A percentile compares a stretch with the other conserved stretches of the same genome.
These are phyloP conservation scores for Morone saxatilis DNA, from an alignment of 2,113 vertebrate species.

Conservation along the genomic window DNA sequence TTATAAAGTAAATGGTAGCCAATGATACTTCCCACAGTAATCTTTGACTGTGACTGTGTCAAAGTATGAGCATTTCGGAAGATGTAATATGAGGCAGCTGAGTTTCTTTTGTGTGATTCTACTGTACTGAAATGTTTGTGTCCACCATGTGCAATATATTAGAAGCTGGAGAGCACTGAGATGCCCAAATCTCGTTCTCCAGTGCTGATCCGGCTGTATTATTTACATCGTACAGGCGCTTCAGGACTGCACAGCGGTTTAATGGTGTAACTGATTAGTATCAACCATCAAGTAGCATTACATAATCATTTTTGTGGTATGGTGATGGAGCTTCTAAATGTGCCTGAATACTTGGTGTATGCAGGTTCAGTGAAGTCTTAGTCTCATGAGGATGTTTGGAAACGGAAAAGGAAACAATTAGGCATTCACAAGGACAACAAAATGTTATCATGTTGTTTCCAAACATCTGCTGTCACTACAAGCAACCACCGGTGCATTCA, in stretches of 20 bases:
- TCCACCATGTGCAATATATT: not conserved
- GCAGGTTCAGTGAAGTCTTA: not conserved
- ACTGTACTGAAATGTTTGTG: not conserved
- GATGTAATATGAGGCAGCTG: not conserved
- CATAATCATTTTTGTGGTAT: not conserved
- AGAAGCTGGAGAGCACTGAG: not conserved
- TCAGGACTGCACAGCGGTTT: not conserved
- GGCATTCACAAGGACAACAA: slow-evolving; percentile 8
- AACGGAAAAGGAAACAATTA: not conserved
- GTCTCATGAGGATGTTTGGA: not conserved
- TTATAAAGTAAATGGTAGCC: not conserved
- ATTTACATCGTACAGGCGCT: accelerated
- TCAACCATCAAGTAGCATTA: not conserved
- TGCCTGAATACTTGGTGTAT: not conserved
- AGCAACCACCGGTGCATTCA: slow-evolving; percentile 17
- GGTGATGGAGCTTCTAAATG: not conserved
- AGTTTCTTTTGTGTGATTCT: not conserved
- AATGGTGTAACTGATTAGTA: not conserved
- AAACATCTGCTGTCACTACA: slow-evolving; percentile 19
- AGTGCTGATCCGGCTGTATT: not conserved
- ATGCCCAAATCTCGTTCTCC: not conserved
- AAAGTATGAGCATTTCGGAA: not conserved
- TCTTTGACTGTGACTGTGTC: not conserved
- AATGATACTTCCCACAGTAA: not conserved
- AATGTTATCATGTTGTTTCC: slow-evolving; percentile 9